Percentiles rank a stretch among this genome's conserved stretches.
Evolutionary conservation across 1,140 invertebrate species (phyloP).

Genomic region (Dendrolimus kikuchii): DNA sequence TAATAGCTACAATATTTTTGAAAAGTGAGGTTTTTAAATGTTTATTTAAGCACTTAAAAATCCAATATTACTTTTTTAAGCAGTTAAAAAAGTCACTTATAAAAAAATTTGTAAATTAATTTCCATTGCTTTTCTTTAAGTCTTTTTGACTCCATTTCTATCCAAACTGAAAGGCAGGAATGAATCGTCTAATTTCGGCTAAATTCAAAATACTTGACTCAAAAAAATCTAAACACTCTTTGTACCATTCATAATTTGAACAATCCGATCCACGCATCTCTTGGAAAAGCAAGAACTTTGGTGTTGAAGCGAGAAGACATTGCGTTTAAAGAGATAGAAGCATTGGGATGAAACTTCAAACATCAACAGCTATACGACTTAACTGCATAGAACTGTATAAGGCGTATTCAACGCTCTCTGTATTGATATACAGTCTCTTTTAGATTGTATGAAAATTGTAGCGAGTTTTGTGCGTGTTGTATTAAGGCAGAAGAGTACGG

Average conservation of each 20-base stretch:
- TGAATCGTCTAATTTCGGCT: no score
- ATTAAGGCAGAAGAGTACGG: constrained; percentile 69
- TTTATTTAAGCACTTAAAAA: no score
- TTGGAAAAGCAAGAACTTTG: constrained; percentile 33
- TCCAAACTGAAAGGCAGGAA: no score
- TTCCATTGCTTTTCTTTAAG: no score
- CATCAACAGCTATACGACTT: constrained; percentile 17
- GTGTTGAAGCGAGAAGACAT: constrained; percentile 59
- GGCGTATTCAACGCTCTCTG: neutral
- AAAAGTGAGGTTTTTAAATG: no score
- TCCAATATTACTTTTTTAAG: no score
- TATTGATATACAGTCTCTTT: constrained; percentile 15
- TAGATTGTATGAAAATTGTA: constrained; percentile 5
- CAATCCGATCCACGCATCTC: constrained; percentile 29
- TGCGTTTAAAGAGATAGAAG: constrained; percentile 59
- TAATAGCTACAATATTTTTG: no score
- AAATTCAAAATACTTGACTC: neutral
- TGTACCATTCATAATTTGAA: constrained; percentile 11
- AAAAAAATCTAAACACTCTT: neutral
- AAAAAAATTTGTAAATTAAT: no score
- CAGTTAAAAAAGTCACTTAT: no score
- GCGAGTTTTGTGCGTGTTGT: constrained; percentile 64
- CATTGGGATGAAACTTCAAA: constrained; percentile 53
- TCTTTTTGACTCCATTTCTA: no score
- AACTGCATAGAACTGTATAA: constrained; percentile 7